phyloP scores from a whole-genome alignment of 1,140 invertebrate genomes.

The Harlomillsia oculata region DNA sequence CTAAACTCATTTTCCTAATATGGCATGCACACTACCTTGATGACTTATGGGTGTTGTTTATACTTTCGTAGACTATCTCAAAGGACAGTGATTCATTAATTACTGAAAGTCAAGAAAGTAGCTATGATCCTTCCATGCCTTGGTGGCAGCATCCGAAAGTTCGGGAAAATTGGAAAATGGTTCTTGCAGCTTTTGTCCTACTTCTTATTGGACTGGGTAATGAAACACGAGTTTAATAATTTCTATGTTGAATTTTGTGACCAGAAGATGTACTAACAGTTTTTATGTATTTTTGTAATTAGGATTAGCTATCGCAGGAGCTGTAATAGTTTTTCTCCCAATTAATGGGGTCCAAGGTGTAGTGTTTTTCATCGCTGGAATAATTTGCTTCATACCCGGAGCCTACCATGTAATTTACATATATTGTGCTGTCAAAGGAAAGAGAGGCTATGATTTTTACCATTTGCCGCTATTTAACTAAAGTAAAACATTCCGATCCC shows the following conservation, averaged over 20 bases:
- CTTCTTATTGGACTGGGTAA: slow-evolving; percentile 63
- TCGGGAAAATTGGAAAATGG: slow-evolving; percentile 72
- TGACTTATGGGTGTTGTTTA: no score
- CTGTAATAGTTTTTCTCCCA: slow-evolving; percentile 53
- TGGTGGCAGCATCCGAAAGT: slow-evolving; percentile 76
- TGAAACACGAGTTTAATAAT: background rate
- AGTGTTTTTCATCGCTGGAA: slow-evolving; percentile 67
- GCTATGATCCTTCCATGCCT: slow-evolving; percentile 43
- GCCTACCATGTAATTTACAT: slow-evolving; percentile 75
- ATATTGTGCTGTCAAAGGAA: slow-evolving; percentile 68
- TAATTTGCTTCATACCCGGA: slow-evolving; percentile 62
- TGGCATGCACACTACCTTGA: background rate
- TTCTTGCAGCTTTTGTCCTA: slow-evolving; percentile 63
- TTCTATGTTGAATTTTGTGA: background rate
- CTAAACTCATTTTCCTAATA: background rate
- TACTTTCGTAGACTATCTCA: slow-evolving; percentile 52
- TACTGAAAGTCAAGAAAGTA: slow-evolving; percentile 47
- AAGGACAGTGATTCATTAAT: slow-evolving; percentile 70
- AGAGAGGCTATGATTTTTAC: slow-evolving; percentile 69
- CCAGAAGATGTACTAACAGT: no score
- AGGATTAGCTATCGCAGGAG: slow-evolving; percentile 57
- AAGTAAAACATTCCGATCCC: no score
- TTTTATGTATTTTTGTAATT: slow-evolving; percentile 19
- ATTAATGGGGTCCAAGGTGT: slow-evolving; percentile 61
- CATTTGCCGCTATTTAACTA: slow-evolving; percentile 69